Percentiles rank a stretch among this genome's conserved stretches.
Evolutionary conservation across 2,797 vertebrate species (phyloP).

Genomic region (Threskiornis aethiopicus): DNA sequence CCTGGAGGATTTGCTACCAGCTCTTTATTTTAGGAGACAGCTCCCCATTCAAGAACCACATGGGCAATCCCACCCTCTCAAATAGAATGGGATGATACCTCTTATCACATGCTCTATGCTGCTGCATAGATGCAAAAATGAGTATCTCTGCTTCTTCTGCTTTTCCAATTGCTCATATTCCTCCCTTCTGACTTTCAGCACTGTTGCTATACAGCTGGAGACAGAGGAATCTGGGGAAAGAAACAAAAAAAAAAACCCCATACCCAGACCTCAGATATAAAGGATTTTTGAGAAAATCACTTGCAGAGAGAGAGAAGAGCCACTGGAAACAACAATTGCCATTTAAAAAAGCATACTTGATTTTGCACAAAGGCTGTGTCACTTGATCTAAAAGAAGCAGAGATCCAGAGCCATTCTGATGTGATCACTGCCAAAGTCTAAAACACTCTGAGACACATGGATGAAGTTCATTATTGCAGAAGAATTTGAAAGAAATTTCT

Average conservation of each 20-base stretch:
- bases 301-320: background rate
- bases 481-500: background rate
- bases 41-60: background rate
- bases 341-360: background rate
- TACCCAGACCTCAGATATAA: background rate
- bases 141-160: background rate
- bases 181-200: background rate
- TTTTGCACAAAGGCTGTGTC: background rate
- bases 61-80: background rate
- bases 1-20: background rate
- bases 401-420: background rate
- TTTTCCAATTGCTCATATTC: background rate
- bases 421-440: background rate
- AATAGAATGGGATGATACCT: background rate
- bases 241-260: background rate
- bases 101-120: background rate
- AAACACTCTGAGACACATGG: background rate
- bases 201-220: background rate
- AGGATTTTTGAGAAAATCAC: background rate
- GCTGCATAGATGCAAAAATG: background rate
- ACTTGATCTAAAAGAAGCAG: background rate
- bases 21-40: background rate
- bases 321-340: background rate
- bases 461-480: background rate
- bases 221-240: background rate